phyloP scores from a whole-genome alignment of 2,888 invertebrate genomes.

The Chaetogeoica ovagalla region DNA sequence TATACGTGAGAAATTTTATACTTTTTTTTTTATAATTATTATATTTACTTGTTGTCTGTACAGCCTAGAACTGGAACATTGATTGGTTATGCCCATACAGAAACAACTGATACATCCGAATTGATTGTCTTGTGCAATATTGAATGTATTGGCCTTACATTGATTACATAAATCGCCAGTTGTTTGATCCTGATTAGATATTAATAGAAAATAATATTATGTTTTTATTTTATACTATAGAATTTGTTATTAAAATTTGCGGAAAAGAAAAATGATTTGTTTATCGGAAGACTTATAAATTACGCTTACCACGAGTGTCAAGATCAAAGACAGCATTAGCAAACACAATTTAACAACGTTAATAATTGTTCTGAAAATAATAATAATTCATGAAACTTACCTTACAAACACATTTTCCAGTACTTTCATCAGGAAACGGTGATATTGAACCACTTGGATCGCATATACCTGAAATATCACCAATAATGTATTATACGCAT shows the following conservation, averaged over 20 bases:
- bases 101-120: slow-evolving; percentile 94
- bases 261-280: neutral
- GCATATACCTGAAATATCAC: slow-evolving; percentile 63
- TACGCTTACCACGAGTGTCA: slow-evolving; percentile 45
- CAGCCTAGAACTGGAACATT: slow-evolving; percentile 79
- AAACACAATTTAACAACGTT: slow-evolving; percentile 40
- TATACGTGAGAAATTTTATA: neutral
- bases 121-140: slow-evolving; percentile 74
- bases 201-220: neutral
- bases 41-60: slow-evolving; percentile 68
- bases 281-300: neutral
- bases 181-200: slow-evolving; percentile 65
- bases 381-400: slow-evolving; percentile 60
- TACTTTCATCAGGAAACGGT: slow-evolving; percentile 62
- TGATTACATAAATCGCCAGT: slow-evolving; percentile 82
- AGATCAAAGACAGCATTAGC: slow-evolving; percentile 41
- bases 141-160: slow-evolving; percentile 84
- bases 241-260: neutral
- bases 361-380: slow-evolving; percentile 16
- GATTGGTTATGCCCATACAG: slow-evolving; percentile 86
- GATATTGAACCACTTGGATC: slow-evolving; percentile 74
- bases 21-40: neutral
- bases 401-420: slow-evolving; percentile 72
- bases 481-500: neutral
- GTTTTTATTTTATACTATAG: neutral